Evolutionary conservation across 2,888 invertebrate species (phyloP).

Genomic region (Caenorhabditis zanzibari): DNA sequence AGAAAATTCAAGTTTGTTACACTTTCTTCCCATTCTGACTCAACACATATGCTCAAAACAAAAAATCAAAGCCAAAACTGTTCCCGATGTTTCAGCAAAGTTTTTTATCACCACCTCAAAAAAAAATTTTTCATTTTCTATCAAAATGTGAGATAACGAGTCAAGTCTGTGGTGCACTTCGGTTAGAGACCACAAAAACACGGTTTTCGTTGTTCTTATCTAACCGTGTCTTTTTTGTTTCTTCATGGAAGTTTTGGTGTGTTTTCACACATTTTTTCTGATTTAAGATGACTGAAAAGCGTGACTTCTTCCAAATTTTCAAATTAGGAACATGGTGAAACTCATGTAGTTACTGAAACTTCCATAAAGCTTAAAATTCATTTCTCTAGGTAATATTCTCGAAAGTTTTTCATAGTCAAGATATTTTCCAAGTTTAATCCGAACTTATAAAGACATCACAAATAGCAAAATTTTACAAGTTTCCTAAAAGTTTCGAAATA

Average conservation of each 20-base stretch:
- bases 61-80: not conserved
- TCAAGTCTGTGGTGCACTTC: constrained; percentile 42
- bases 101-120: not conserved
- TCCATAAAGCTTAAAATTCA: too few species aligned
- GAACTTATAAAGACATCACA: too few species aligned
- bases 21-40: too few species aligned
- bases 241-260: not conserved
- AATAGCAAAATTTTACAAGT: too few species aligned
- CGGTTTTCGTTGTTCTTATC: constrained; percentile 35
- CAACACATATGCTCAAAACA: too few species aligned
- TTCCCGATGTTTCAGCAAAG: constrained; percentile 3
- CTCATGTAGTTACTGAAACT: too few species aligned
- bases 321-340: too few species aligned
- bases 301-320: not conserved
- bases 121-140: not conserved
- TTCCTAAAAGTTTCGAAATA: not conserved
- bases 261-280: not conserved
- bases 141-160: constrained; percentile 22
- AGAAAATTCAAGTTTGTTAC: too few species aligned
- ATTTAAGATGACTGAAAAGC: not conserved
- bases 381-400: too few species aligned
- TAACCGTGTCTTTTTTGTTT: constrained; percentile 37
- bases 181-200: constrained; percentile 32
- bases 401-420: too few species aligned
- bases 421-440: too few species aligned